Evolutionary conservation across 2,797 vertebrate genomes (phyloP), one percentile per base, ranked within the genome.

Genomic region (Trachops cirrhosus): DNA sequence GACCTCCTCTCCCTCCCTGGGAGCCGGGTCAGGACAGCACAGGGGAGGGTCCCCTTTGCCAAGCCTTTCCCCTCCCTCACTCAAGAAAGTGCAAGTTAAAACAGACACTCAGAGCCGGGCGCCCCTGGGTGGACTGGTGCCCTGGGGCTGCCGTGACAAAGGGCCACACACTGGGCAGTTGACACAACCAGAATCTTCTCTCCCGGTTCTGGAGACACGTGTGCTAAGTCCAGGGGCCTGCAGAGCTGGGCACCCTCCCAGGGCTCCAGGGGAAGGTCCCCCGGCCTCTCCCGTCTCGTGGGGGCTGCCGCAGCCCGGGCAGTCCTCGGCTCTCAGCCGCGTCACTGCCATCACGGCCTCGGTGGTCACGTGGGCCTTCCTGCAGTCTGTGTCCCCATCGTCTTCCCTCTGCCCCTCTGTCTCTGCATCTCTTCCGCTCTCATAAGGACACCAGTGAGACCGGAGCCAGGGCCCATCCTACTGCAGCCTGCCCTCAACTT

Each of bases 341-440:
- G 0, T n/a, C 29, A 0, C 41, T 16, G 9, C 3, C 2, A 14
- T 3, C n/a, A 3, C 34, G 5, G 48, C 70, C 2, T 5, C n/a
- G 9, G 3, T 2, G 0, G 6, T 15, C 75, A 39, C 9, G 0
- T 4, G 54, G 3, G 1, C 19, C 34, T 24, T n/a, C 22, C 15
- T 2, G 32, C 0, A 2, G 5, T 64, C 52, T 22, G 5, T 11
- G 62, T 8, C 37, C 62, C 29, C 18, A 1, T 1, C 1, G 1
- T 5, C 52, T 64, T n/a, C 62, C 62, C 62, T 64, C 62, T 24
- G 44, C 62, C 14, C 32, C 50, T 48, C 48, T 6, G 19, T 29
- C 0, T 1, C n/a, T 29, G 59, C 10, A 12, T 37, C 11, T 59
- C 39, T 26, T 34, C 54, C 57, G 26, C 10, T 59, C 37, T 46